Conservation (phyloP, 2,888 invertebrate genomes). For the Dorcus hopei region DNA sequence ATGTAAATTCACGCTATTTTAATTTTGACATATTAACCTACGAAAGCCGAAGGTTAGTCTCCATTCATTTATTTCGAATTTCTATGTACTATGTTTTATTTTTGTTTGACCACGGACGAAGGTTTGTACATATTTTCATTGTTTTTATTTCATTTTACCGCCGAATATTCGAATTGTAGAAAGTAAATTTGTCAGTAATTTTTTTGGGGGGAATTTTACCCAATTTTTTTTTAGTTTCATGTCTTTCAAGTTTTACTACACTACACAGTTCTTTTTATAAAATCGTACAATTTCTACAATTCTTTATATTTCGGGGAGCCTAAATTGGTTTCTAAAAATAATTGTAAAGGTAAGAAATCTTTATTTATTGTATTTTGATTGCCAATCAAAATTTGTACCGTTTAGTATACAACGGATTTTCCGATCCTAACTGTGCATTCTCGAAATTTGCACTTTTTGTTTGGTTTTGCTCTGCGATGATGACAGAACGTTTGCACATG, state of each 20-base stretch:
- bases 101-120: slow-evolving; percentile 20
- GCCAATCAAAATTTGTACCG: background rate
- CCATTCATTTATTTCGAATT: slow-evolving; percentile 29
- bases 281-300: background rate
- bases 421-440: background rate
- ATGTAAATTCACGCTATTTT: slow-evolving; percentile 31
- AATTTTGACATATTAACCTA: slow-evolving; percentile 1
- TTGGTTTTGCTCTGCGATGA: background rate
- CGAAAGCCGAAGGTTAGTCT: slow-evolving; percentile 33
- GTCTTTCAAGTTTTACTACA: too few relatives aligned
- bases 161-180: background rate
- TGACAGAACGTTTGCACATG: slow-evolving; percentile 6
- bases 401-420: background rate
- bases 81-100: slow-evolving; percentile 10
- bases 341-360: background rate
- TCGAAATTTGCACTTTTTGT: slow-evolving; percentile 10
- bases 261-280: too few relatives aligned
- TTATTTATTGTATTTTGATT: background rate
- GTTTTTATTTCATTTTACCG: slow-evolving; percentile 10
- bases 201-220: too few relatives aligned
- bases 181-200: background rate
- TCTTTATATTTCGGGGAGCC: background rate
- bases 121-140: slow-evolving; percentile 27
- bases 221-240: too few relatives aligned
- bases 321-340: background rate